phyloP scores from a whole-genome alignment of 2,113 vertebrate genomes.

The Rhizomys pruinosus region DNA sequence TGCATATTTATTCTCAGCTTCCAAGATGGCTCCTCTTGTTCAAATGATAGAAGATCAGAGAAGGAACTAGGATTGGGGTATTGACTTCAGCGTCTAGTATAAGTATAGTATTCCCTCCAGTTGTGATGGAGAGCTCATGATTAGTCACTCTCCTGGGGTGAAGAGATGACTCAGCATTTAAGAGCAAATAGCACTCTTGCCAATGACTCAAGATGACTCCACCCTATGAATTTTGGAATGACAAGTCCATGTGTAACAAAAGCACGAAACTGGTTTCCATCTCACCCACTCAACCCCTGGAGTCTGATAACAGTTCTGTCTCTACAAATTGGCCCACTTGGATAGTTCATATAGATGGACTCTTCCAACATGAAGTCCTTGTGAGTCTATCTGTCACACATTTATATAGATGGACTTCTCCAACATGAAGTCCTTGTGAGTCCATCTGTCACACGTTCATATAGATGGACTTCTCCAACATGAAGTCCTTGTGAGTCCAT shows the following conservation, averaged over 20 bases:
- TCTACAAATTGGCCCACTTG: not conserved
- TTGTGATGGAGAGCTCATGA: not conserved
- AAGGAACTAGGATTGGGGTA: not conserved
- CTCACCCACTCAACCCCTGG: not conserved
- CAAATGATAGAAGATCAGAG: not conserved
- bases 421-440: not conserved
- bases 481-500: not conserved
- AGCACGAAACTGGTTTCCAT: not conserved
- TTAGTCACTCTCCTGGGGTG: not conserved
- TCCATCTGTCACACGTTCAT: too few relatives aligned
- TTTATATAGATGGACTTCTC: not conserved
- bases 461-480: not conserved
- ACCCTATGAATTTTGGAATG: not conserved
- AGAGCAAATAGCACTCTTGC: not conserved
- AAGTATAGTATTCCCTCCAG: not conserved
- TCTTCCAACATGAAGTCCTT: not conserved
- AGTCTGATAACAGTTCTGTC: not conserved
- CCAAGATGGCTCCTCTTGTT: not conserved
- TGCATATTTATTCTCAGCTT: not conserved
- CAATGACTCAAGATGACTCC: not conserved
- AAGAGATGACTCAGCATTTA: too few relatives aligned
- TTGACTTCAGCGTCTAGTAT: not conserved
- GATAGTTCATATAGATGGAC: not conserved
- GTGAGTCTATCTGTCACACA: too few relatives aligned
- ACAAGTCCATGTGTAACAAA: not conserved